Percentiles rank a stretch among this genome's conserved stretches.
Conservation (phyloP, 2,113 vertebrate genomes). For the Pelvicachromis taeniatus region DNA sequence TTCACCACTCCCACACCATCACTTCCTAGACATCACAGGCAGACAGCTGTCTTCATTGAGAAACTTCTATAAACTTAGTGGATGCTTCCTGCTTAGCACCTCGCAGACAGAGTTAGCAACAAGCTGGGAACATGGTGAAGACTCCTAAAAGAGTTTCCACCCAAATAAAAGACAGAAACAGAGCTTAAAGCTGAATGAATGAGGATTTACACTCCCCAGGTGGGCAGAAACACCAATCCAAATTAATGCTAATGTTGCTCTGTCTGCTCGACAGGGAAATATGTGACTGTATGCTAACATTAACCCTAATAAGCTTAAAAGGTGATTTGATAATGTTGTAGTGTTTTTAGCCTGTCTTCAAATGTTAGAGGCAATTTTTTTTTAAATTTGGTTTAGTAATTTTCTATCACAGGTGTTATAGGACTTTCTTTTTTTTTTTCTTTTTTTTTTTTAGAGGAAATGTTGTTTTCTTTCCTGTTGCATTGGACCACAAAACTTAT, state of each 20-base stretch:
- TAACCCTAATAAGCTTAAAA: neutral
- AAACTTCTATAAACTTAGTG: neutral
- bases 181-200: neutral
- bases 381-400: neutral
- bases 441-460: fast-evolving
- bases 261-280: neutral
- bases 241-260: neutral
- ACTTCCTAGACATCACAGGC: neutral
- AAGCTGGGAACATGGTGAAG: neutral
- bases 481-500: too few species aligned
- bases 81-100: neutral
- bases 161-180: neutral
- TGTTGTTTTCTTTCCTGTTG: too few species aligned
- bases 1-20: neutral
- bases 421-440: fast-evolving
- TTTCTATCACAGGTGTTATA: neutral
- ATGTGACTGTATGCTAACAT: neutral
- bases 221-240: neutral
- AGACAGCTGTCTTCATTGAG: neutral
- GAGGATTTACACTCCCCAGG: neutral
- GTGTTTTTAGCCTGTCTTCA: neutral
- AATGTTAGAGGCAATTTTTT: neutral
- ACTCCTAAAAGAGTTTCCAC: neutral
- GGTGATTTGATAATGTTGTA: neutral
- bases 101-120: neutral